A percentile compares a stretch with the other conserved stretches of the same genome.
phyloP scores from a whole-genome alignment of 2,797 vertebrate species.

The Malurus splendens region DNA sequence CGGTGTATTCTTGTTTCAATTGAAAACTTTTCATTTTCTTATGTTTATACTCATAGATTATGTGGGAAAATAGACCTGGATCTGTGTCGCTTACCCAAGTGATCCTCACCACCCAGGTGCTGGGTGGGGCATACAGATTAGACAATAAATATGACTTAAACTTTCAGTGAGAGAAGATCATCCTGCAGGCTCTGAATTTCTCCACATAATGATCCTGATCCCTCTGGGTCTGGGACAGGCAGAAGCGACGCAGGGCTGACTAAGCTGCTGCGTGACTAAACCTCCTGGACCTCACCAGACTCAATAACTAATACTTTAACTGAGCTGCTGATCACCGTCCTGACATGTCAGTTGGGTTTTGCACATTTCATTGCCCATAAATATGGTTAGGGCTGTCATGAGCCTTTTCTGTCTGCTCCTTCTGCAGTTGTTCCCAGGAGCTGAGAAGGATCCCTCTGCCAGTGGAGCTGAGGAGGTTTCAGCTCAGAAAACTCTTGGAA shows the following conservation, averaged over 20 bases:
- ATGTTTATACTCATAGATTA: not conserved
- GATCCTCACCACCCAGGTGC: not conserved
- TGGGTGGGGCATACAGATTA: not conserved
- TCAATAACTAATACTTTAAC: not conserved
- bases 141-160: not conserved
- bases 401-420: not conserved
- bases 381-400: not conserved
- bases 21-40: not conserved
- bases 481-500: not conserved
- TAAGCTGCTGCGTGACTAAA: not conserved
- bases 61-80: not conserved
- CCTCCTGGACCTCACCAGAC: not conserved
- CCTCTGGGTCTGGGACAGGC: not conserved
- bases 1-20: not conserved
- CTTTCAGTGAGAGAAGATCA: not conserved
- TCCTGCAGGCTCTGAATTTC: not conserved
- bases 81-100: rapidly evolving
- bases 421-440: not conserved
- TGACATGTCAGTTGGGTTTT: not conserved
- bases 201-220: not conserved
- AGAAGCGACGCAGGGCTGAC: not conserved
- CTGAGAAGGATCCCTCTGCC: not conserved
- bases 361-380: not conserved
- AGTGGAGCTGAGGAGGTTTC: not conserved
- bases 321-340: not conserved